Conservation (phyloP, 1,140 invertebrate genomes). For the Drosophila ohnishii region DNA sequence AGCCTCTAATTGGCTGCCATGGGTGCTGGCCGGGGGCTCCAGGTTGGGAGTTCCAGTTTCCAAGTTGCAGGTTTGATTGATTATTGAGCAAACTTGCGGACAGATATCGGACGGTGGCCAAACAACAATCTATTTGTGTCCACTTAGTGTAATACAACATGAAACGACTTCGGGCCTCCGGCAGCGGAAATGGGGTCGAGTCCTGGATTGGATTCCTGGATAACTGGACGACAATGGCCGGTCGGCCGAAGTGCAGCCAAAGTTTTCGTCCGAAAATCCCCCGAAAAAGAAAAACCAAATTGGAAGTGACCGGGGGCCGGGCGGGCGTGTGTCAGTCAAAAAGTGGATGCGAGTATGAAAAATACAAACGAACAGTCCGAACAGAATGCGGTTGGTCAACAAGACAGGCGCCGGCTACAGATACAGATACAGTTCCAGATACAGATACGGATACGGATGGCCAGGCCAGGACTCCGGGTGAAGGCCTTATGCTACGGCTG, state of each 20-base stretch:
- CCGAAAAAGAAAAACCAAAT: constrained; percentile 73
- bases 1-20: constrained; percentile 59
- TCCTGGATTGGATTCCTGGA: constrained; percentile 10
- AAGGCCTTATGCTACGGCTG: constrained; percentile 43
- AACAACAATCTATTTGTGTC: constrained; percentile 78
- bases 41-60: constrained; percentile 9
- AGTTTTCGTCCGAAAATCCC: constrained; percentile 56
- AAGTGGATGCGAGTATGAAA: constrained; percentile 67
- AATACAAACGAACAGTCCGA: constrained; percentile 73
- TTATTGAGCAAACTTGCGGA: constrained; percentile 80
- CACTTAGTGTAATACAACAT: constrained; percentile 76
- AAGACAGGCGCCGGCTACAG: constrained; percentile 48
- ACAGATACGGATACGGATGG: neutral
- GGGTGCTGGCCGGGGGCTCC: constrained; percentile 20
- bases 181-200: constrained; percentile 44
- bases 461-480: constrained; percentile 46
- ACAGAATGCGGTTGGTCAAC: constrained; percentile 74
- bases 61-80: constrained; percentile 71
- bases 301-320: constrained; percentile 67
- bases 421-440: constrained; percentile 16
- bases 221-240: constrained; percentile 10
- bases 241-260: constrained; percentile 39
- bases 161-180: constrained; percentile 34
- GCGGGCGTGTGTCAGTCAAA: constrained; percentile 53
- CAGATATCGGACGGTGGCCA: constrained; percentile 54